Base-by-base conservation (phyloP, 2,797 vertebrate genomes). In the Rhyacichthys aspro region DNA sequence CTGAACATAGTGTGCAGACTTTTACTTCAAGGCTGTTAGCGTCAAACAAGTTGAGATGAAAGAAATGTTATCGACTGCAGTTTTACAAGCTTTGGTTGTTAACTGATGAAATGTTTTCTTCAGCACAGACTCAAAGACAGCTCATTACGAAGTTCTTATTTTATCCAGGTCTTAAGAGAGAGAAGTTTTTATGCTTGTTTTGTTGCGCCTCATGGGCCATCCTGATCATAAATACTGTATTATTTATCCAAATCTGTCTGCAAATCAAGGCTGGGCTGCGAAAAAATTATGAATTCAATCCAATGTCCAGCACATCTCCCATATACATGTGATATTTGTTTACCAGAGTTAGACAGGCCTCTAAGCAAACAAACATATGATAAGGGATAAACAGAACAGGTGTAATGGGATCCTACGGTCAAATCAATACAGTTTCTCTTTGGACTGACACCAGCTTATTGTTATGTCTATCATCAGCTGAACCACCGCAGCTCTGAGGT, bases 401-500 rank as follows among this genome's bases (percentile, higher is more conserved):
- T 63, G 71, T 66, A 80, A 83, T 43, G 57, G 58, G 78, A 84
- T 48, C 72, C 15, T 19, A 45, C 53, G 14, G 60, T 44, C 43
- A 60, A 70, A 86, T 86, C 77, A 59, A 84, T 83, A 73, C 36
- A 19, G 17, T 1, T 1, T 43, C 42, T 72, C 23, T 76, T 42
- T 43, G 55, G 46, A 15, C 23, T 37, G 63, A 73, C 58, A 45
- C 49, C 1, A 43, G 18, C 54, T 32, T 38, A 3, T 36, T 42
- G 50, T 63, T 65, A 39, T 57, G 52, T 59, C 66, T 48, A 1
- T 37, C 63, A 55, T 60, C 67, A 18, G 41, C 46, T 36, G 19
- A 46, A 16, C 36, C 44, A 9, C 15, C 5, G 16, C 32, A 17
- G 28, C 52, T 10, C 16, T 9, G 52, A 55, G 3, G 34, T 43